Percentiles rank a stretch among this genome's conserved stretches.
Evolutionary conservation across 2,797 vertebrate genomes (phyloP).

Genomic region (Zalophus californianus): DNA sequence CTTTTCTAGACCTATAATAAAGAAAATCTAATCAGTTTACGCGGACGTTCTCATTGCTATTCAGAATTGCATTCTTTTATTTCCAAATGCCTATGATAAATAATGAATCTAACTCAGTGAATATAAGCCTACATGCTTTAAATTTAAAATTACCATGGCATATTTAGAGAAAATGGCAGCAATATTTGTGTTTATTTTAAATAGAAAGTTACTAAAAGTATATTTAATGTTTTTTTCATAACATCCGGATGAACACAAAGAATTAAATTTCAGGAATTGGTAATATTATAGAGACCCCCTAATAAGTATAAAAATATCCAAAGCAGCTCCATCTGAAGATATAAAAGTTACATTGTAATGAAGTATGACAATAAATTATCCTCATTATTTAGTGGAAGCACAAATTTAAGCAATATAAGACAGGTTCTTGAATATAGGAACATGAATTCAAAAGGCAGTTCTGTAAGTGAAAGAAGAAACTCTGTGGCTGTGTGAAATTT

Average conservation of each 20-base stretch:
- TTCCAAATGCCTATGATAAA: constrained; percentile 41
- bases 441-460: background rate
- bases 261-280: background rate
- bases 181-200: constrained; percentile 52
- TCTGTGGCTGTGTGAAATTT: background rate
- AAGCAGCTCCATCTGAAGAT: background rate
- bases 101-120: constrained; percentile 49
- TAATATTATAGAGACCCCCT: background rate
- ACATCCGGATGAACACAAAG: constrained; percentile 33
- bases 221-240: constrained; percentile 24
- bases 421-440: background rate
- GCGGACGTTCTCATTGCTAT: background rate
- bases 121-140: background rate
- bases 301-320: background rate
- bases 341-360: background rate
- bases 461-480: background rate
- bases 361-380: constrained; percentile 12
- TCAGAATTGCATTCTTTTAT: background rate
- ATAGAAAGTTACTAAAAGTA: constrained; percentile 42
- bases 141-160: constrained; percentile 36
- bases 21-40: background rate
- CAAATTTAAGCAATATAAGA: background rate
- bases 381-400: constrained; percentile 13
- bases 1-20: background rate
- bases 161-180: constrained; percentile 41